A percentile compares a stretch with the other conserved stretches of the same genome.
These are phyloP conservation scores for Stenoptilia bipunctidactyla DNA, from an alignment of 2,888 invertebrate species.

Conservation along the genomic window DNA sequence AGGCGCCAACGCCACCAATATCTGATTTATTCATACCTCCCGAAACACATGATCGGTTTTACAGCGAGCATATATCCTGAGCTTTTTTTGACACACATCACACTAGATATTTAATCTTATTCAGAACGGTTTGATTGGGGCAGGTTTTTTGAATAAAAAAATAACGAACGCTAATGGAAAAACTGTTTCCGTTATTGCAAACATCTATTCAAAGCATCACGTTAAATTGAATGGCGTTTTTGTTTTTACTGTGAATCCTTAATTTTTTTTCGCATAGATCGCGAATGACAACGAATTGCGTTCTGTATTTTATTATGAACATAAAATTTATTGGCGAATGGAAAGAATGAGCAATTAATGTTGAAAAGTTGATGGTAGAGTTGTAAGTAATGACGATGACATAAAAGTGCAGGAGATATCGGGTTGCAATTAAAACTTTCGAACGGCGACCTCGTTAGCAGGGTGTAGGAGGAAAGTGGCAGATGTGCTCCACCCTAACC, in stretches of 20 bases:
- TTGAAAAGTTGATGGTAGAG: not conserved
- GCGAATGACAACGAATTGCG: conserved; percentile 1
- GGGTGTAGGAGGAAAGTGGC: conserved; percentile 49
- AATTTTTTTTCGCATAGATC: conserved; percentile 4
- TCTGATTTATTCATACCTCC: conserved; percentile 68
- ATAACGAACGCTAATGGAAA: conserved; percentile 4
- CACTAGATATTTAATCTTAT: conserved; percentile 21
- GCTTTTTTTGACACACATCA: conserved; percentile 15
- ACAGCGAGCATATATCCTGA: conserved; percentile 11
- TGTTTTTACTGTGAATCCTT: conserved; percentile 7
- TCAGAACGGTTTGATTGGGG: conserved; percentile 15
- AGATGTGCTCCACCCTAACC: conserved; percentile 59
- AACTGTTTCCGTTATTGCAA: conserved; percentile 7
- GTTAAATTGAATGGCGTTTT: conserved; percentile 14
- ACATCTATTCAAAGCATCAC: conserved; percentile 16
- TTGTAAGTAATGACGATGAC: conserved; percentile 17
- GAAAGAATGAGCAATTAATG: not conserved
- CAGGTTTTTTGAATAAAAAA: conserved; percentile 4
- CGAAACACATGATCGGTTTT: conserved; percentile 63
- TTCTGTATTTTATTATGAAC: not conserved
- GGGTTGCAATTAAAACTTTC: conserved; percentile 65
- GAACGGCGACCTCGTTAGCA: conserved; percentile 43
- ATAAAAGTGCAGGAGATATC: conserved; percentile 47
- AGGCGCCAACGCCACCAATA: conserved; percentile 53
- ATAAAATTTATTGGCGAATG: not conserved